Evolutionary conservation across 2,113 vertebrate species (phyloP).

Genomic region (Labeo catla): DNA sequence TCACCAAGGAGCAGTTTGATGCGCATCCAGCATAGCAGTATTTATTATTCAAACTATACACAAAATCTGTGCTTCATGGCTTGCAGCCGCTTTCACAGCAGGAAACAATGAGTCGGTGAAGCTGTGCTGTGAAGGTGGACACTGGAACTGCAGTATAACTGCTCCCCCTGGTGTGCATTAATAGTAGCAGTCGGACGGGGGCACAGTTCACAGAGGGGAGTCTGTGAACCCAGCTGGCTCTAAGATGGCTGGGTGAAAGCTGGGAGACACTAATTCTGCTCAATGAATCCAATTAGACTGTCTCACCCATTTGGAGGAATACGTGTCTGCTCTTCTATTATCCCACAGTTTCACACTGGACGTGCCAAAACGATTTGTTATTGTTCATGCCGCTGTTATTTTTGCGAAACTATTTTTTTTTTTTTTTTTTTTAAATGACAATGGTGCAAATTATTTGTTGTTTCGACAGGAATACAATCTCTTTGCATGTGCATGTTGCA

Average conservation of each 20-base stretch:
- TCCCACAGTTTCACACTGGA: constrained; percentile 27
- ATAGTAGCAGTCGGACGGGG: constrained; percentile 66
- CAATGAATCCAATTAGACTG: constrained; percentile 52
- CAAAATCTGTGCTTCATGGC: constrained; percentile 68
- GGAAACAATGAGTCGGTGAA: constrained; percentile 59
- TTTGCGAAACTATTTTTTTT: not conserved
- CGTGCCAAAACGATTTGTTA: constrained; percentile 31
- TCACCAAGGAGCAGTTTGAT: constrained; percentile 4
- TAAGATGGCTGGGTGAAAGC: constrained; percentile 63
- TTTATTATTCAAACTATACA: constrained; percentile 75
- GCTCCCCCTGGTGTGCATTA: constrained; percentile 80
- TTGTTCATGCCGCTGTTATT: constrained; percentile 6
- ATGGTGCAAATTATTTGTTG: constrained; percentile 9
- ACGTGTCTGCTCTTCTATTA: constrained; percentile 41
- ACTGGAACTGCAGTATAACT: constrained; percentile 77
- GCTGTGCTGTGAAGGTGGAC: constrained; percentile 43
- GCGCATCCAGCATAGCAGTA: constrained; percentile 57
- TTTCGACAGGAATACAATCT: not conserved
- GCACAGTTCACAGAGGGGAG: constrained; percentile 58
- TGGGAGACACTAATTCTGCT: constrained; percentile 55
- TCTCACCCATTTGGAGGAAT: constrained; percentile 45
- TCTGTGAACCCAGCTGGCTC: constrained; percentile 70
- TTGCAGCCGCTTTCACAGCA: constrained; percentile 64
- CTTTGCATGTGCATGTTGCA: not conserved
- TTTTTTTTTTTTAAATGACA: not conserved